Evolutionary conservation across 2,888 invertebrate genomes (phyloP).

Genomic region (Cheilosia variabilis): DNA sequence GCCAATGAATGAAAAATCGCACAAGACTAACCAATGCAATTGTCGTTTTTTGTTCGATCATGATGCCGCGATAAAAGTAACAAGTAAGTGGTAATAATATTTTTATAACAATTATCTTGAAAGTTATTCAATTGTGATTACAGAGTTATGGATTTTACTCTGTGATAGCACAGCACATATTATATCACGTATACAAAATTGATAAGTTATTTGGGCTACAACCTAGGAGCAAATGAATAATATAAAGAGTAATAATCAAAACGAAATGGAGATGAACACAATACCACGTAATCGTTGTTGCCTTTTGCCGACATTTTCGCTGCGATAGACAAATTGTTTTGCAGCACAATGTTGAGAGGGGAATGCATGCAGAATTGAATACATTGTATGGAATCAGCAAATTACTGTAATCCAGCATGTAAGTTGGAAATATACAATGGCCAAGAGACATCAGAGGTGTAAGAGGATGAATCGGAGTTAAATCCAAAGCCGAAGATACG

Average conservation of each 20-base stretch:
- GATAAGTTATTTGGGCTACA: not conserved
- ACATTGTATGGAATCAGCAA: slow-evolving; percentile 41
- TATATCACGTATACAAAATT: not conserved
- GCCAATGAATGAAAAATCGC: not conserved
- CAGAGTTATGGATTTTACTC: not conserved
- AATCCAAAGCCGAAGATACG: too few relatives aligned
- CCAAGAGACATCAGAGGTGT: not conserved
- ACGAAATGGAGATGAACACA: slow-evolving; percentile 35
- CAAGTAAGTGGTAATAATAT: not conserved
- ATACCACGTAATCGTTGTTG: slow-evolving; percentile 49
- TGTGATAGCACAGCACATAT: not conserved
- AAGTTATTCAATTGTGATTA: not conserved
- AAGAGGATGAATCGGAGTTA: too few relatives aligned
- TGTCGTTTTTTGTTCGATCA: not conserved
- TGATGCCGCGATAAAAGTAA: not conserved
- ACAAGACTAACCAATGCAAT: not conserved
- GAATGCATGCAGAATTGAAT: slow-evolving; percentile 28
- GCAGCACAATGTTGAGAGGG: slow-evolving; percentile 10
- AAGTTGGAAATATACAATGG: slow-evolving; percentile 12
- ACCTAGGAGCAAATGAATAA: not conserved
- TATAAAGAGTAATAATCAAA: not conserved
- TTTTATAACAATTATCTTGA: not conserved
- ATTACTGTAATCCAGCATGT: slow-evolving; percentile 26
- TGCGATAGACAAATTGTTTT: slow-evolving; percentile 37
- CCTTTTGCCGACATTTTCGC: slow-evolving; percentile 24